Evolutionary conservation across 1,140 invertebrate genomes (phyloP), one percentile per base, ranked within the genome.

Genomic region (Zaprionus ghesquierei): DNA sequence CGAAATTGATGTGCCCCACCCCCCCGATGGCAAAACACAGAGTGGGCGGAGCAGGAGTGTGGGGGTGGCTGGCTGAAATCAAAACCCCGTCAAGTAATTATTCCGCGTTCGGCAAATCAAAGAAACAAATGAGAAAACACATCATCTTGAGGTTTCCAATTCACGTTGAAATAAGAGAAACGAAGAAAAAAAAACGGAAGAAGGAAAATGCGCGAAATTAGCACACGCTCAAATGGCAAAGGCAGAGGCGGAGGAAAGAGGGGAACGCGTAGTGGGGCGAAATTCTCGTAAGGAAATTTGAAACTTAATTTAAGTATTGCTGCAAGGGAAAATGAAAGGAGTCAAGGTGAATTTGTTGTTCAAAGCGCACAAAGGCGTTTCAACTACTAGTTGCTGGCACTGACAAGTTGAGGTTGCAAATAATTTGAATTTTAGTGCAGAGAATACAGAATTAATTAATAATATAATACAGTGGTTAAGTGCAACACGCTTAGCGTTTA

Each of bases 21-120:
- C 38, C 3, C 10, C 27, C 12, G 23, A 5, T 1, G 12, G 12
- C 12, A 2, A 41, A 15, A 10, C 5, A 15, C 8, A 25, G 25
- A 15, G 29, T 9, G 18, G 18, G 18, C 2, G 12, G 22, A 12
- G 22, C 1, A 6, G 23, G 12, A 13, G 23, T 2, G 13, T 13
- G 12, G 8, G 23, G 49, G 3, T 2, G 15, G 6, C 6, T 44
- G 54, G 13, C 22, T 55, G 13, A 61, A 33, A 63, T 53, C 27
- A 60, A 44, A 69, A 35, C 15, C 22, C 13, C 44, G 23, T 33
- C 58, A 53, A 61, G 27, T 60, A 69, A 63, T 63, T 44, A 64
- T 18, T 38, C 33, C 27, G 51, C 27, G 27, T 54, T 41, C 50
- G 23, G 41, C 23, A 29, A 61, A 33, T 38, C 31, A 35, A 35